Evolutionary conservation across 2,797 vertebrate species (phyloP).

Genomic region (Sebastes matsubarae): DNA sequence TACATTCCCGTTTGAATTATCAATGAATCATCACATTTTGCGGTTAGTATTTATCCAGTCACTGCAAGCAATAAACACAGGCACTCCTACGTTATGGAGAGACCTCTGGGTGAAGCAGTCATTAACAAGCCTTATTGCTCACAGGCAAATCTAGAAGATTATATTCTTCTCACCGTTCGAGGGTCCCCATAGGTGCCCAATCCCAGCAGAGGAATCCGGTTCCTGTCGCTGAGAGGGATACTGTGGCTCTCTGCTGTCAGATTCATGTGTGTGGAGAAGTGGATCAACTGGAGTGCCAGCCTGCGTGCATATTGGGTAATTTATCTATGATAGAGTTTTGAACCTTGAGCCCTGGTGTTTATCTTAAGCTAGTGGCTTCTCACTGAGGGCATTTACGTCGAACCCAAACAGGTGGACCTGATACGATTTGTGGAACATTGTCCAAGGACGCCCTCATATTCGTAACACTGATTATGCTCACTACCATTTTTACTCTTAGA

Average conservation of each 20-base stretch:
- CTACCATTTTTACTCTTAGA: no score
- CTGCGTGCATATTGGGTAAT: neutral
- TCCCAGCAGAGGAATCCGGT: slow-evolving; percentile 89
- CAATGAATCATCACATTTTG: neutral
- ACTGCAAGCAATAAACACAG: neutral
- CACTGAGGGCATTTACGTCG: neutral
- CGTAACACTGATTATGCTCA: no score
- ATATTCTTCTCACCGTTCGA: slow-evolving; percentile 77
- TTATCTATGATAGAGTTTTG: neutral
- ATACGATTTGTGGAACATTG: neutral
- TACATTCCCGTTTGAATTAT: neutral
- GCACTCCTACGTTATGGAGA: neutral
- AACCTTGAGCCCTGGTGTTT: slow-evolving; percentile 38
- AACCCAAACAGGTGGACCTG: neutral
- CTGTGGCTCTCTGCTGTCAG: slow-evolving; percentile 82
- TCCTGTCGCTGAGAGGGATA: slow-evolving; percentile 87
- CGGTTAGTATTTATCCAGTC: neutral
- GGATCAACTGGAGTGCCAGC: neutral
- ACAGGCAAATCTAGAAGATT: neutral
- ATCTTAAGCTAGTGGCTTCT: neutral
- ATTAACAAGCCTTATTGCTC: neutral
- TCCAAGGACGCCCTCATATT: no score
- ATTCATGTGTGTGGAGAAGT: slow-evolving; percentile 48
- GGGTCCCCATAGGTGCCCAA: slow-evolving; percentile 91
- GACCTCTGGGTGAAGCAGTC: neutral